Percentiles rank a stretch among this genome's conserved stretches.
Conservation (phyloP, 2,888 invertebrate species). For the Liodrosophila aerea region DNA sequence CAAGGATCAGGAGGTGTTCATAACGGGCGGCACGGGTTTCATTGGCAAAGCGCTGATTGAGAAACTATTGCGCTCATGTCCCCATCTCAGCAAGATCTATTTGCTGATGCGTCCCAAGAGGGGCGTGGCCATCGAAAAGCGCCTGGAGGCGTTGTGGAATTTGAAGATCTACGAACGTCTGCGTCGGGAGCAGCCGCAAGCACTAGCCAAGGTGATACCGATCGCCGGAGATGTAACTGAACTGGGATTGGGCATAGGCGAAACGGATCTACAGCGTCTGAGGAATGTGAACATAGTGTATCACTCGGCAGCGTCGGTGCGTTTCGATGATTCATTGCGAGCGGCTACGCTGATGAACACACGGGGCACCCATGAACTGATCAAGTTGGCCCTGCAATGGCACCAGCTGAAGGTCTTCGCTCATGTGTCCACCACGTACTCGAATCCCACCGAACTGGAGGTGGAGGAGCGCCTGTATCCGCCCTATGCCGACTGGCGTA, state of each 20-base stretch:
- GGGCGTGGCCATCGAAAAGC: conserved; percentile 85
- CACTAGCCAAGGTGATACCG: conserved; percentile 86
- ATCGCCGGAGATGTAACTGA: conserved; percentile 86
- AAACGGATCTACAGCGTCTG: conserved; percentile 86
- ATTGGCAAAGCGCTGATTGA: conserved; percentile 95
- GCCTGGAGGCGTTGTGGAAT: conserved; percentile 85
- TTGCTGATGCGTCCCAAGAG: conserved; percentile 89
- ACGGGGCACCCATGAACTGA: conserved; percentile 86
- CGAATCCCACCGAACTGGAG: conserved; percentile 89
- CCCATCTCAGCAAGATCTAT: conserved; percentile 89
- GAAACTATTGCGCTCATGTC: conserved; percentile 92
- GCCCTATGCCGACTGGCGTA: conserved; percentile 87
- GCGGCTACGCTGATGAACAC: conserved; percentile 86
- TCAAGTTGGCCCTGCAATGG: conserved; percentile 85
- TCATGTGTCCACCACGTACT: conserved; percentile 94
- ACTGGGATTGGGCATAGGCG: conserved; percentile 84
- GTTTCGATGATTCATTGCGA: conserved; percentile 91
- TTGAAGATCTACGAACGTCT: conserved; percentile 82
- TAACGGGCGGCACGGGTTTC: conserved; percentile 92
- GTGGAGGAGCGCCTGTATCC: conserved; percentile 86
- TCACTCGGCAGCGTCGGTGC: rapidly evolving
- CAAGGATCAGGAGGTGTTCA: conserved; percentile 87
- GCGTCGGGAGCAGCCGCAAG: conserved; percentile 84
- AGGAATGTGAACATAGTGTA: conserved; percentile 84
- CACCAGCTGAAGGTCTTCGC: conserved; percentile 85